Evolutionary conservation across 2,113 vertebrate species (phyloP).

Genomic region (Cercopithecus mona): DNA sequence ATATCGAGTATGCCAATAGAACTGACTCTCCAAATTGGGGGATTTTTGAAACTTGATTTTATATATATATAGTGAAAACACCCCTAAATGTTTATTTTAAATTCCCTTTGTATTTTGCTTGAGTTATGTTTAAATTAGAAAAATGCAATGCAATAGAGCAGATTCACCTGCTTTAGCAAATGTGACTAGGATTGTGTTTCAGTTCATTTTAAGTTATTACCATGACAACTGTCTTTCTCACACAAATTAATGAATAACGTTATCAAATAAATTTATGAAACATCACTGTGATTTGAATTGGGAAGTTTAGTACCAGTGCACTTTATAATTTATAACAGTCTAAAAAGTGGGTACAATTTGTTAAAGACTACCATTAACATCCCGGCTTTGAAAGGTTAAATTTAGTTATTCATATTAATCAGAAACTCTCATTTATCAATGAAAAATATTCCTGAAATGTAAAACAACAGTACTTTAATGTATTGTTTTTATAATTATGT

Average conservation of each 20-base stretch:
- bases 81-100: not conserved
- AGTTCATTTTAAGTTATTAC: slow-evolving; percentile 52
- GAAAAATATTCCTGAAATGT: not conserved
- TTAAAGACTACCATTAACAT: slow-evolving; percentile 18
- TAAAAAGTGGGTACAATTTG: not conserved
- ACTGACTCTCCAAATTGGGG: not conserved
- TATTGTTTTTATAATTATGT: slow-evolving; percentile 1
- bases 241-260: slow-evolving; percentile 69
- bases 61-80: not conserved
- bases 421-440: not conserved
- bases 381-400: slow-evolving; percentile 30
- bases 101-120: not conserved
- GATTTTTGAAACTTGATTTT: not conserved
- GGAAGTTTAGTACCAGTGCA: slow-evolving; percentile 38
- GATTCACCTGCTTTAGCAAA: slow-evolving; percentile 3
- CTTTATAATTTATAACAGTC: slow-evolving; percentile 32
- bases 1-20: not conserved
- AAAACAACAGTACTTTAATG: not conserved
- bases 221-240: slow-evolving; percentile 69
- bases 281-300: slow-evolving; percentile 55
- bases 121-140: not conserved
- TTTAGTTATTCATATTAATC: not conserved
- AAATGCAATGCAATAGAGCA: not conserved
- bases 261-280: slow-evolving; percentile 64
- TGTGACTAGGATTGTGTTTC: slow-evolving; percentile 41